A percentile compares a stretch with the other conserved stretches of the same genome.
These are phyloP conservation scores for Drosophila falleni DNA, from an alignment of 2,888 invertebrate genomes.

Conservation along the genomic window DNA sequence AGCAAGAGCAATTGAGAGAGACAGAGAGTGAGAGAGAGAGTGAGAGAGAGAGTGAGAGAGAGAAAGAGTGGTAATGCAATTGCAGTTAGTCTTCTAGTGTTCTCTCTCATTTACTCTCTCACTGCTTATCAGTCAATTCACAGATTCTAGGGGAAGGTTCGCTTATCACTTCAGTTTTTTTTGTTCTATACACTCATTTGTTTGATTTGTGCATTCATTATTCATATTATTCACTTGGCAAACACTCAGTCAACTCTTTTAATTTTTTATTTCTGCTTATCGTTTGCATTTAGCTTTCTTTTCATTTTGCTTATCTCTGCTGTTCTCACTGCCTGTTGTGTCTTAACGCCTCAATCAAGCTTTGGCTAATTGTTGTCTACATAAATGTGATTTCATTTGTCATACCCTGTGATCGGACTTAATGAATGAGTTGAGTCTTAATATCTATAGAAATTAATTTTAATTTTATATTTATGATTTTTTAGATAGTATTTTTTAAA, in stretches of 20 bases:
- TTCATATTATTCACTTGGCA: constrained; percentile 24
- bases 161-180: constrained; percentile 12
- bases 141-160: not conserved
- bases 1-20: not conserved
- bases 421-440: not conserved
- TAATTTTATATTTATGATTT: not conserved
- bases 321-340: constrained; percentile 1
- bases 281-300: constrained; percentile 34
- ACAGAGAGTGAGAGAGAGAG: not conserved
- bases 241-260: constrained; percentile 30
- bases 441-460: not conserved
- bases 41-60: not conserved
- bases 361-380: constrained; percentile 36
- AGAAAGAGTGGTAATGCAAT: constrained; percentile 5
- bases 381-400: constrained; percentile 7
- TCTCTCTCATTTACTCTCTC: not conserved
- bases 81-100: constrained; percentile 1
- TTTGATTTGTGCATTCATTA: constrained; percentile 8
- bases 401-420: constrained; percentile 31
- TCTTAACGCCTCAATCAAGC: constrained; percentile 41
- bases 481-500: too few species aligned
- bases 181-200: not conserved
- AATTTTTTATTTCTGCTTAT: constrained; percentile 28
- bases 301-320: constrained; percentile 35
- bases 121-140: constrained; percentile 21